Evolutionary conservation across 2,888 invertebrate species (phyloP), one percentile per base, ranked within the genome.

Genomic region (Drosophila subsilvestris): DNA sequence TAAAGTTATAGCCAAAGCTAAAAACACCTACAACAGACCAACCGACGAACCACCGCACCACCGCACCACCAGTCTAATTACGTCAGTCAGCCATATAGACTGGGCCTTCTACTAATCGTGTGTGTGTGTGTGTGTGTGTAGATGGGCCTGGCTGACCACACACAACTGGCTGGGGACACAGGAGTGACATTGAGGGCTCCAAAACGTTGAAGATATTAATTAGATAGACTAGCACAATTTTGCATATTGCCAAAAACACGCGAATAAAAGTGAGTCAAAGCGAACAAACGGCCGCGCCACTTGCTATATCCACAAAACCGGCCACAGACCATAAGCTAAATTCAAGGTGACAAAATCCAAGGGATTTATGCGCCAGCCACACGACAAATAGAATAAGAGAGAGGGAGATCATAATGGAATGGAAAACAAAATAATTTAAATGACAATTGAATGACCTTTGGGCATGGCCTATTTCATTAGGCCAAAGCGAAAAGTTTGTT

Each of bases 231-330:
- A 59, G 29, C 60, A 37, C 62, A 58, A 63, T 75, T 82, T 83
- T 81, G 83, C 83, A 83, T 86, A 76, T 84, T 57, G 81, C 81
- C 66, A 82, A 83, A 84, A 76, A 61, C 78, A 66, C 74, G 78
- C 80, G 57, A 75, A 62, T 70, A 80, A 55, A 50, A 49, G 48
- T 51, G 65, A 56, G 74, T 58, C 50, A 57, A 37, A 14, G 14
- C 14, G 37, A 37, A 14, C 27, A 37, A 54, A 27, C 54, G 20
- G 53, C 29, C 67, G 50, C 57, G 65, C 54, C 78, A 80, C 76
- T 76, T 74, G 80, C 68, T 62, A 60, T 70, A 50, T 42, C 54
- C 49, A 42, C n/a, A 49, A 20, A 17, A 58, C 29, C 53, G 29
- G 47, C 50, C 25, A 56, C 22, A 44, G 61, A 49, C 62, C 48